Evolutionary conservation across 1,140 invertebrate species (phyloP).

Genomic region (Cydia splendana): DNA sequence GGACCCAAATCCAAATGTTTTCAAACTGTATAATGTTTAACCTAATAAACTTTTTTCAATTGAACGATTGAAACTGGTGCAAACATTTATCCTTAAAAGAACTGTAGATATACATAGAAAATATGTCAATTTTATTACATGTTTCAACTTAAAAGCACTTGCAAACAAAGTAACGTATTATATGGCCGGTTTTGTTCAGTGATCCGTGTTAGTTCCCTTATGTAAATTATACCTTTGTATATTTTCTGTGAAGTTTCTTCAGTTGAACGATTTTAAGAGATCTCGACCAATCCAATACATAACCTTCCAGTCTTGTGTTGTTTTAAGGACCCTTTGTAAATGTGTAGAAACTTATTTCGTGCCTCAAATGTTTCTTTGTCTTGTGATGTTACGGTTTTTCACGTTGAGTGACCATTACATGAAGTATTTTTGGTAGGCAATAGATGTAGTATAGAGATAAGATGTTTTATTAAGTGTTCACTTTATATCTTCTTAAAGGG

Average conservation of each 20-base stretch:
- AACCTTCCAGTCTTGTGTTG: background rate
- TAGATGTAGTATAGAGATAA: too few species aligned
- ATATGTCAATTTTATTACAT: background rate
- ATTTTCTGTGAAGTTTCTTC: conserved; percentile 23
- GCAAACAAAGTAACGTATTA: background rate
- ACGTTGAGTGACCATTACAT: background rate
- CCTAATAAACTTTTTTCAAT: too few species aligned
- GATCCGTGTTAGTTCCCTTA: conserved; percentile 14
- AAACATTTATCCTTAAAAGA: too few species aligned
- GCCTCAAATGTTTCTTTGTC: conserved; percentile 17
- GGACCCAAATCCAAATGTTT: too few species aligned
- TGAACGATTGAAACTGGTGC: too few species aligned
- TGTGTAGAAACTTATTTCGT: background rate
- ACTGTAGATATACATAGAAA: background rate
- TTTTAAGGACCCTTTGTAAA: conserved; percentile 12
- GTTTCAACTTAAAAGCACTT: background rate
- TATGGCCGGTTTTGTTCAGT: conserved; percentile 1
- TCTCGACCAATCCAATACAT: background rate
- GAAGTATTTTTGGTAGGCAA: too few species aligned
- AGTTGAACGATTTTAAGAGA: conserved; percentile 18
- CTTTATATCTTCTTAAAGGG: too few species aligned
- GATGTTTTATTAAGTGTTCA: too few species aligned
- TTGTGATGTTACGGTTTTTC: background rate
- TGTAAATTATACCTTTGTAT: conserved; percentile 14
- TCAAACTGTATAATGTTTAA: too few species aligned